Conservation (phyloP, 2,113 vertebrate species). For the Saguinus midas region DNA sequence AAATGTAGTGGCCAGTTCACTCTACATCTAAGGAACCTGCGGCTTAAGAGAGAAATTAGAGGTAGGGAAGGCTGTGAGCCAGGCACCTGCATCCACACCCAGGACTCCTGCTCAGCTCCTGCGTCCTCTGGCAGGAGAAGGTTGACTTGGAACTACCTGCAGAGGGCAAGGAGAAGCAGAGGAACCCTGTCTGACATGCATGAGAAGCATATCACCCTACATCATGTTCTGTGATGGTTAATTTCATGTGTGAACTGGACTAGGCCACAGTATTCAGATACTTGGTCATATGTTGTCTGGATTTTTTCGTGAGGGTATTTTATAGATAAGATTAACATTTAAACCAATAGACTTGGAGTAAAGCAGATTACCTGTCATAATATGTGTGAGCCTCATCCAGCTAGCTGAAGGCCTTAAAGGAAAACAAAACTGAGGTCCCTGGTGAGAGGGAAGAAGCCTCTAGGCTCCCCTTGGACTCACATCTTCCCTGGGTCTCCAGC, state of each 20-base stretch:
- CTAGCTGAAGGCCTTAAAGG: neutral
- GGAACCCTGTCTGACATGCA: neutral
- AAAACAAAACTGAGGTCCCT: neutral
- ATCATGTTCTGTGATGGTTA: neutral
- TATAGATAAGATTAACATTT: constrained; percentile 2
- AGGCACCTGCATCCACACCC: neutral
- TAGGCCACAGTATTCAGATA: neutral
- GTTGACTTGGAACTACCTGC: neutral
- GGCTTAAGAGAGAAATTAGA: neutral
- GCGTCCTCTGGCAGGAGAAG: neutral
- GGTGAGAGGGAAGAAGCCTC: neutral
- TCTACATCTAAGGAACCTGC: neutral
- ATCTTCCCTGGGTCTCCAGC: neutral
- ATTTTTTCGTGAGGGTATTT: neutral
- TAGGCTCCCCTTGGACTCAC: neutral
- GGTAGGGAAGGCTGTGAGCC: neutral
- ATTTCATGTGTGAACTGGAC: neutral
- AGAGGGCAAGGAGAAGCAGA: neutral
- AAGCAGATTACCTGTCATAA: neutral
- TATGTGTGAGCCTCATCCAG: neutral
- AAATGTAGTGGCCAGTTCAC: neutral
- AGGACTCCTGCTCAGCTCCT: neutral
- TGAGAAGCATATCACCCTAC: neutral
- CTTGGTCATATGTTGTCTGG: neutral
- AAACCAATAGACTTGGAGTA: neutral